Base-by-base conservation (phyloP, 2,888 invertebrate species). In the Gari tellinella region DNA sequence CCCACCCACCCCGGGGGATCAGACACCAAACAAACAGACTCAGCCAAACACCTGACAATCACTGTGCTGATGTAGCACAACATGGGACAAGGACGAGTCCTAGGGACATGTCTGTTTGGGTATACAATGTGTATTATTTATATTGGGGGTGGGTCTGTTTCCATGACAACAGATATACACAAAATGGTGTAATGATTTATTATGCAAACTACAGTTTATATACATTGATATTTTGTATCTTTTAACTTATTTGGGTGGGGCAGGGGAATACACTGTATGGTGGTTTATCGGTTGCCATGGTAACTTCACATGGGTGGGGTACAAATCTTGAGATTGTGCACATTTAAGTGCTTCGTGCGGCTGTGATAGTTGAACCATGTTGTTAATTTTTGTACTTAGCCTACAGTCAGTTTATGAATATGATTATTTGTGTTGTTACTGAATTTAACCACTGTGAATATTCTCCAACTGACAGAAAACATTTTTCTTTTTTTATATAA, bases 1-100 rank as follows among this genome's bases (percentile, higher is more conserved):
- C 57, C 80, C 83, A 57, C 82, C 83, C 64, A 80, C 78, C 45
- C 74, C 83, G 43, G 74, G 77, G 49, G 75, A 81, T 40, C 68
- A 77, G n/a, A 68, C 82, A 51, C 74, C 82, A 65, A 80, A 81
- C 72, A 72, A 81, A 65, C 80, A 72, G 52, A 53, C 72, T 55
- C 80, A 82, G 69, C 84, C 81, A 58, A 83, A 81, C 72, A 83
- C 85, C 72, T 84, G 84, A 84, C 83, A 80, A 61, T 66, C 58
- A 69, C 17, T 51, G 48, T 51, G 43, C 2, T 21, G 19, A 49
- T 21, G 21, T 49, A 49, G 49, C 23, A 7, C 49, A 23, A 7
- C 10, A 23, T 21, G 19, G 19, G 4, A n/a, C 7, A 15, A 8
- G 15, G 31, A 52, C 8, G 45, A 25, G n/a, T 15, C 12, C 19